These are phyloP conservation scores for Agrypnus murinus DNA, from an alignment of 2,888 invertebrate genomes.

Conservation along the genomic window DNA sequence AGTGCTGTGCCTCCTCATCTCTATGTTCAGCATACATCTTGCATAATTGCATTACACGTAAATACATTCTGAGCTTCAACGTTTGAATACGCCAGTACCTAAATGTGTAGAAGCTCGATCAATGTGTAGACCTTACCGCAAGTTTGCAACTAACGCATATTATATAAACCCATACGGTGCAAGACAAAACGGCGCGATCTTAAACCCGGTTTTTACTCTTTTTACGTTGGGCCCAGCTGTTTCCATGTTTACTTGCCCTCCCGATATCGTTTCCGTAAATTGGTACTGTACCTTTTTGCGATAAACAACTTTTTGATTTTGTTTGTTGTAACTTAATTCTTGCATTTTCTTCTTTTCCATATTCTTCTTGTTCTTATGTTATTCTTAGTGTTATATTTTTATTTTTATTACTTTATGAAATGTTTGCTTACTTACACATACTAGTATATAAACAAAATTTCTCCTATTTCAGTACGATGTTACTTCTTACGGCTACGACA, in stretches of 20 bases:
- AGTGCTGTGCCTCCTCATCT: slow-evolving; percentile 42
- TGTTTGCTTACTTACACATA: too few species aligned
- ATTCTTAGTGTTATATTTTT: too few species aligned
- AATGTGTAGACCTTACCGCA: slow-evolving; percentile 38
- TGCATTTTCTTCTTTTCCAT: too few species aligned
- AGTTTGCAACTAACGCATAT: slow-evolving; percentile 30
- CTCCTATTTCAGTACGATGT: too few species aligned
- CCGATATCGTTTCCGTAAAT: neutral
- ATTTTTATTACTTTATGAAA: too few species aligned
- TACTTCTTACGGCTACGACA: too few species aligned
- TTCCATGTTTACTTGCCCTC: neutral
- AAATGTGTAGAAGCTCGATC: slow-evolving; percentile 44
- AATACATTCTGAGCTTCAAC: slow-evolving; percentile 35
- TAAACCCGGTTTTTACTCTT: slow-evolving; percentile 10
- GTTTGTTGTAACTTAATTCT: neutral
- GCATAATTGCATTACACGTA: slow-evolving; percentile 40
- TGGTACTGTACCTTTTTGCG: neutral
- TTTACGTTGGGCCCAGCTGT: slow-evolving; percentile 16
- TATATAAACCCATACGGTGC: slow-evolving; percentile 12
- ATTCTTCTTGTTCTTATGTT: too few species aligned
- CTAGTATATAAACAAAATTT: too few species aligned
- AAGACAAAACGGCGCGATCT: slow-evolving; percentile 6
- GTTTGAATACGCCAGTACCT: slow-evolving; percentile 37
- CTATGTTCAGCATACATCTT: slow-evolving; percentile 42
- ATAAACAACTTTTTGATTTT: neutral